Conservation (phyloP, 2,888 invertebrate species). For the Aromia moschata region DNA sequence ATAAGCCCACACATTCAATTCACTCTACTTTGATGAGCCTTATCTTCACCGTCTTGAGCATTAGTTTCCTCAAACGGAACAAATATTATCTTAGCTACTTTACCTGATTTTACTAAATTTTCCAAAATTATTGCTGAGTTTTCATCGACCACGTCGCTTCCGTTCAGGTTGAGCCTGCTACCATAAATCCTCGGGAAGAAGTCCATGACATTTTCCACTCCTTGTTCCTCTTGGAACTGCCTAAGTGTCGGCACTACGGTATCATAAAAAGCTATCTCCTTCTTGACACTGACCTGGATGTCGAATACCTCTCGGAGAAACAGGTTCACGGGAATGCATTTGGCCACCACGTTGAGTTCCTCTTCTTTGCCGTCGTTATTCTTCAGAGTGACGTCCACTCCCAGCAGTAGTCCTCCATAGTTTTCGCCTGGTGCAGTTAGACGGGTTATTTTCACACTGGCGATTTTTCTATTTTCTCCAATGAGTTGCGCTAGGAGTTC, state of each 20-base stretch:
- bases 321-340: conserved; percentile 66
- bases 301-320: conserved; percentile 64
- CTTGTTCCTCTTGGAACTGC: conserved; percentile 61
- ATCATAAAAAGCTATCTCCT: conserved; percentile 66
- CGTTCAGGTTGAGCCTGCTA: conserved; percentile 45
- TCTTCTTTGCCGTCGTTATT: conserved; percentile 10
- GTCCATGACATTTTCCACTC: conserved; percentile 58
- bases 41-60: too few relatives aligned
- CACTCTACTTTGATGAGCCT: too few relatives aligned
- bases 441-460: conserved; percentile 47
- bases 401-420: conserved; percentile 67
- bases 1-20: too few relatives aligned
- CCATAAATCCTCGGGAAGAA: conserved; percentile 52
- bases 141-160: conserved; percentile 59
- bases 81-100: too few relatives aligned
- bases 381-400: conserved; percentile 43
- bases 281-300: conserved; percentile 63
- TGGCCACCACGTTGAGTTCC: conserved; percentile 64
- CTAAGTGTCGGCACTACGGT: conserved; percentile 62
- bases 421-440: conserved; percentile 67
- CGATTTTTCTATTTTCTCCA: conserved; percentile 29
- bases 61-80: too few relatives aligned
- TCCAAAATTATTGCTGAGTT: conserved; percentile 66
- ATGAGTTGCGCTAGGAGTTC: too few relatives aligned
- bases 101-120: conserved; percentile 57